Evolutionary conservation across 2,113 vertebrate genomes (phyloP).

Genomic region (Oncorhynchus keta): DNA sequence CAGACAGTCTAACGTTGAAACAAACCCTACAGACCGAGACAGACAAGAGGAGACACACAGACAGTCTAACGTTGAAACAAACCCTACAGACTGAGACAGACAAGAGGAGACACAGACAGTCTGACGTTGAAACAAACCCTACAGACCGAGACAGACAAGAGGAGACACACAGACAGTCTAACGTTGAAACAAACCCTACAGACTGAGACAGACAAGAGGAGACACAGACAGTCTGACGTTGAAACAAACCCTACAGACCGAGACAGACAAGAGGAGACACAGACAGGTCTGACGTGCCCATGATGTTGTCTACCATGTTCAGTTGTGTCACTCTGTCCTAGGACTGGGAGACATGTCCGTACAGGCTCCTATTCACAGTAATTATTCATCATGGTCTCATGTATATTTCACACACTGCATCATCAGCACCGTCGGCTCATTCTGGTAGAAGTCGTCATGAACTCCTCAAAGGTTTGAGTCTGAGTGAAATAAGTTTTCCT

Average conservation of each 20-base stretch:
- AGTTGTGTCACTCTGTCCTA: background rate
- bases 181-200: background rate
- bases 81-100: background rate
- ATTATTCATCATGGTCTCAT: conserved; percentile 63
- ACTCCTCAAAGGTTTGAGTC: background rate
- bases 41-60: background rate
- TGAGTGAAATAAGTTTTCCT: too few species aligned
- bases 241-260: background rate
- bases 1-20: background rate
- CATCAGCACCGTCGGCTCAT: conserved; percentile 25
- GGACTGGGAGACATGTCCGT: background rate
- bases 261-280: background rate
- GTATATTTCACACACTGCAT: conserved; percentile 51
- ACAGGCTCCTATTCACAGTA: conserved; percentile 19
- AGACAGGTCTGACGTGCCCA: background rate
- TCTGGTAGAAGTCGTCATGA: background rate
- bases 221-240: background rate
- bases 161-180: background rate
- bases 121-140: background rate
- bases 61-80: background rate
- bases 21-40: background rate
- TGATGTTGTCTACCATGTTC: background rate
- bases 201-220: background rate
- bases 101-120: background rate
- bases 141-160: background rate